Conservation (phyloP, 2,113 vertebrate genomes). For the Galeopterus variegatus region DNA sequence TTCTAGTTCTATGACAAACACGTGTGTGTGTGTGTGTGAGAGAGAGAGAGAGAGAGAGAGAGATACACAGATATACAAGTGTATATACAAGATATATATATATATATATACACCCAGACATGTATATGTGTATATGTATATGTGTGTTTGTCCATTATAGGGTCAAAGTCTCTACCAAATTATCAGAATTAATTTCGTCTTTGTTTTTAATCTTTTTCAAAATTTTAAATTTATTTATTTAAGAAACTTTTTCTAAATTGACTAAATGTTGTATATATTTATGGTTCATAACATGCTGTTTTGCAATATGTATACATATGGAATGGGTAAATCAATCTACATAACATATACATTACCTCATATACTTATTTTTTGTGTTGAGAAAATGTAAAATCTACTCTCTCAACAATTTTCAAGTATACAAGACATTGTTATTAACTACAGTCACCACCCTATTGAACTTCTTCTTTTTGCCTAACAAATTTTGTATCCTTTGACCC, state of each 20-base stretch:
- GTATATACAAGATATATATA: background rate
- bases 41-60: too few relatives aligned
- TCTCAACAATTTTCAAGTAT: background rate
- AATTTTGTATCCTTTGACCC: background rate
- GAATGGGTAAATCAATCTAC: background rate
- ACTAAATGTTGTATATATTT: background rate
- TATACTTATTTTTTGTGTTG: background rate
- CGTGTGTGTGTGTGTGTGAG: too few relatives aligned
- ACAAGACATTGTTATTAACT: background rate
- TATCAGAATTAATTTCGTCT: slow-evolving; percentile 15
- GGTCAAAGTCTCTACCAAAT: background rate
- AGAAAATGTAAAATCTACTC: background rate
- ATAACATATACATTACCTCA: background rate
- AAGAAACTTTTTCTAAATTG: background rate
- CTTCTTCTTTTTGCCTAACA: background rate
- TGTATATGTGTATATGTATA: background rate
- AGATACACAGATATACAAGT: background rate
- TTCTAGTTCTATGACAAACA: background rate
- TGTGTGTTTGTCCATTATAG: background rate
- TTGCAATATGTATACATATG: background rate
- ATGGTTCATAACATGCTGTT: background rate
- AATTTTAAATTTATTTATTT: background rate
- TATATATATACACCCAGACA: fast-evolving
- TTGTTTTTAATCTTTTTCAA: background rate
- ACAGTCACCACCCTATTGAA: background rate